Conservation (phyloP, 1,140 invertebrate species). For the Plodia interpunctella region DNA sequence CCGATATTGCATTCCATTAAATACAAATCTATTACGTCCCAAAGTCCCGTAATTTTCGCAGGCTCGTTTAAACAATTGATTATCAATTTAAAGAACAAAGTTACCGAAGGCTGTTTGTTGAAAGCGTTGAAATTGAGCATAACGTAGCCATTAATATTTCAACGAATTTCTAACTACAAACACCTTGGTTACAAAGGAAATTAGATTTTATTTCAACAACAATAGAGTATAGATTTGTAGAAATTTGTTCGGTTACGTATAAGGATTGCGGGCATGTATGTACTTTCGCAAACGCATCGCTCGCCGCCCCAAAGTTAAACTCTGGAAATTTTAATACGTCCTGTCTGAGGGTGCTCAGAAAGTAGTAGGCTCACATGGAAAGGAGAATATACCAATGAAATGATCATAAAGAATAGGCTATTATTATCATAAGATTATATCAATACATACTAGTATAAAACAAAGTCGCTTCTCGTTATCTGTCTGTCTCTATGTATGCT, state of each 20-base stretch:
- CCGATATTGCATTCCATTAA: neutral
- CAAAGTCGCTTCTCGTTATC: no score
- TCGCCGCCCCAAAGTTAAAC: slow-evolving; percentile 50
- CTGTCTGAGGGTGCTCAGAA: slow-evolving; percentile 27
- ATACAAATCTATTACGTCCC: slow-evolving; percentile 12
- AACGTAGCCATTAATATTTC: slow-evolving; percentile 66
- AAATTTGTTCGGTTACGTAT: slow-evolving; percentile 11
- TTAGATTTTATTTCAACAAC: slow-evolving; percentile 21
- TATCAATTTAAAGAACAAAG: slow-evolving; percentile 50
- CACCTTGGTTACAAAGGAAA: slow-evolving; percentile 23
- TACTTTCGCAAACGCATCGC: slow-evolving; percentile 46
- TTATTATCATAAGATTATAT: no score
- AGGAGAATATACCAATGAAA: no score
- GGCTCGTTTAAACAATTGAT: slow-evolving; percentile 22
- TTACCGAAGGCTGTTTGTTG: slow-evolving; percentile 52
- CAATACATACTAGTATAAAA: no score
- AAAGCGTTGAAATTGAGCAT: slow-evolving; percentile 69
- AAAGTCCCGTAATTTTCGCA: no score
- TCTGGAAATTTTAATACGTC: slow-evolving; percentile 58
- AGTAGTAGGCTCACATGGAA: slow-evolving; percentile 21
- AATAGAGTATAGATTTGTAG: slow-evolving; percentile 21
- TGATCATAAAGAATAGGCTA: no score
- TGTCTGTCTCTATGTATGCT: no score
- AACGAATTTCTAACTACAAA: slow-evolving; percentile 58
- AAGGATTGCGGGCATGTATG: slow-evolving; percentile 22